A percentile compares a stretch with the other conserved stretches of the same genome.
These are phyloP conservation scores for Coleophora deauratella DNA, from an alignment of 2,888 invertebrate species.

Conservation along the genomic window DNA sequence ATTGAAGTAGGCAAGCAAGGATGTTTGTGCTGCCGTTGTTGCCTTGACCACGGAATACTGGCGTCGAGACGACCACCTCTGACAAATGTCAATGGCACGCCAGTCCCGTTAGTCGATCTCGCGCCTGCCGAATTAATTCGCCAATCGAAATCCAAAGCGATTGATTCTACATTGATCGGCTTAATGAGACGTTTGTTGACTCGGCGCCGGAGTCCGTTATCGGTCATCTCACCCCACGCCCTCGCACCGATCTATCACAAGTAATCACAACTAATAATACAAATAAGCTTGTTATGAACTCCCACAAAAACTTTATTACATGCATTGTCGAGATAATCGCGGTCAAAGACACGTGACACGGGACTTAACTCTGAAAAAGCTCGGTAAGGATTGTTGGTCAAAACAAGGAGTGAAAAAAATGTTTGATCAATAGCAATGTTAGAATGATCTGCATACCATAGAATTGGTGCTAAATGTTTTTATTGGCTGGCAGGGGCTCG, in stretches of 20 bases:
- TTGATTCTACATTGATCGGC: constrained; percentile 57
- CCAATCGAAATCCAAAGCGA: constrained; percentile 58
- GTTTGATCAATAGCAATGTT: constrained; percentile 17
- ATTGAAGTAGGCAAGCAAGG: too few relatives aligned
- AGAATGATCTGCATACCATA: constrained; percentile 30
- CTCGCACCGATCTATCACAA: constrained; percentile 27
- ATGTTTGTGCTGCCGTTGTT: constrained; percentile 1
- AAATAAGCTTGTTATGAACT: constrained; percentile 21
- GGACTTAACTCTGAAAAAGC: too few relatives aligned
- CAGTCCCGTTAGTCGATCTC: constrained; percentile 68
- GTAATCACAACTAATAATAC: constrained; percentile 26
- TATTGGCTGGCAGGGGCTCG: constrained; percentile 38
- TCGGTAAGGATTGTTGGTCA: not conserved
- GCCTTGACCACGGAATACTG: constrained; percentile 26
- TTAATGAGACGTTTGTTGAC: constrained; percentile 60
- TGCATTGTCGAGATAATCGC: constrained; percentile 43
- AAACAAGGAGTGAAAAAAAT: too few relatives aligned
- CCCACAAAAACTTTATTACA: constrained; percentile 30
- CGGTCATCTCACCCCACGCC: constrained; percentile 47
- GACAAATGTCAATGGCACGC: constrained; percentile 71
- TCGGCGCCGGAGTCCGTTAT: constrained; percentile 49
- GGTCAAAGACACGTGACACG: constrained; percentile 40
- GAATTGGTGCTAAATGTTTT: constrained; percentile 34
- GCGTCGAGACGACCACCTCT: constrained; percentile 40
- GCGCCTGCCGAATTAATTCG: constrained; percentile 68